A percentile compares a stretch with the other conserved stretches of the same genome.
phyloP scores from a whole-genome alignment of 1,140 invertebrate genomes.

The Araneus ventricosus region DNA sequence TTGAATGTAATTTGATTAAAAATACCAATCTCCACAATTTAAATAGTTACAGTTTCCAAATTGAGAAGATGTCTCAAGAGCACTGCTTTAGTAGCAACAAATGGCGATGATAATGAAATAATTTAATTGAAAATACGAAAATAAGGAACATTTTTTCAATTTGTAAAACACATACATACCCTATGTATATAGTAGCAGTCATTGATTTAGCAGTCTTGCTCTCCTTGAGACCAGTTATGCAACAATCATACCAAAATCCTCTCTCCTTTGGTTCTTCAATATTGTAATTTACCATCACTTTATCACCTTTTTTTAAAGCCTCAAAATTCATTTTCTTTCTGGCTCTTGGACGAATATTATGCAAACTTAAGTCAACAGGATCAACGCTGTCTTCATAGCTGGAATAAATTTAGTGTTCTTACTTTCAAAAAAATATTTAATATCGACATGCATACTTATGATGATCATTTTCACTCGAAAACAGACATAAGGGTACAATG shows the following conservation, averaged over 20 bases:
- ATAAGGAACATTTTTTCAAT: neutral
- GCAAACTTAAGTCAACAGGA: conserved; percentile 79
- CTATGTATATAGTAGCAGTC: conserved; percentile 79
- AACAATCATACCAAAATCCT: conserved; percentile 88
- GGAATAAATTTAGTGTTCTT: conserved; percentile 14
- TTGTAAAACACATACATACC: conserved; percentile 77
- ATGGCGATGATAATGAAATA: too few species aligned
- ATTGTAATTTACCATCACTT: conserved; percentile 89
- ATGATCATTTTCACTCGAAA: too few species aligned
- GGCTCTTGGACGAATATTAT: conserved; percentile 85
- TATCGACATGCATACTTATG: too few species aligned
- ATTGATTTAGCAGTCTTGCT: conserved; percentile 79
- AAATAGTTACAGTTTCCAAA: too few species aligned
- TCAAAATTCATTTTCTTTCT: conserved; percentile 82
- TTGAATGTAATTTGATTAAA: too few species aligned
- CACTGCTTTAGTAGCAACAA: too few species aligned
- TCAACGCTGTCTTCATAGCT: conserved; percentile 81
- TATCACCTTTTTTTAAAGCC: conserved; percentile 84
- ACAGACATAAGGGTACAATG: too few species aligned
- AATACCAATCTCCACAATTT: too few species aligned
- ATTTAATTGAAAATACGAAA: too few species aligned
- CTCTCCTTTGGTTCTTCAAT: conserved; percentile 85
- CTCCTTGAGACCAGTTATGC: conserved; percentile 80
- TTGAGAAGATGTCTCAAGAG: too few species aligned
- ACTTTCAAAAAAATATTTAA: too few species aligned